Evolutionary conservation across 2,797 vertebrate species (phyloP), one percentile per base, ranked within the genome.

Genomic region (Emys orbicularis): DNA sequence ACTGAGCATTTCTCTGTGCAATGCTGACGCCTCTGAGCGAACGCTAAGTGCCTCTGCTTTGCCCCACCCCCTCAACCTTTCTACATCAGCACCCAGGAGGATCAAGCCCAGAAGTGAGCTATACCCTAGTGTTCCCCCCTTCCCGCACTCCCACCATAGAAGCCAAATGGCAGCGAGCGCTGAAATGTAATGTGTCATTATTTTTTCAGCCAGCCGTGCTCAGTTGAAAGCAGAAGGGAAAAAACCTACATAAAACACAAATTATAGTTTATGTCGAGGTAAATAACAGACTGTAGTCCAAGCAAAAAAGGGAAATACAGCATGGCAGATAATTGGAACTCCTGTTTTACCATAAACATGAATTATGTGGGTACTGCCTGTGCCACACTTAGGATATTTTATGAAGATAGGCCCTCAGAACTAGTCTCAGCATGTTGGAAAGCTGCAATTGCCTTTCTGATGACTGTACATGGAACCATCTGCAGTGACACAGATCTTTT

Each of bases 161-260:
- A 2, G 19, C 7, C 59, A 2, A 2, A 77, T 37, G 59, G 79
- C 94, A 87, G 82, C 80, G 3, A 0, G 57, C 59, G 29, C 88
- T 85, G 90, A 50, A 84, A 90, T 65, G 86, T 83, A 91, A 92
- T 41, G 77, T 79, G 52, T 97, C 88, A 68, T 96, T 95, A 90
- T 91, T 61, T 96, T 86, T 90, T 90, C 86, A 44, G 76, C 91
- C 89, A 95, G 77, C 90, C 56, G 21, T 86, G 88, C 94, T 93
- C 87, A 83, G 92, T 85, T 95, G 84, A 92, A 94, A 91, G 83
- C 93, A 90, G 85, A 88, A 79, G 92, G 89, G 84, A 57, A 79
- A 87, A 93, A 90, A 93, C 88, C 92, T 90, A 95, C 68, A 92
- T 94, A 96, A 93, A 91, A 88, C 90, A 94, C 88, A 94, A 96